Base-by-base conservation (phyloP, 2,888 invertebrate species). In the Torymus auratus region DNA sequence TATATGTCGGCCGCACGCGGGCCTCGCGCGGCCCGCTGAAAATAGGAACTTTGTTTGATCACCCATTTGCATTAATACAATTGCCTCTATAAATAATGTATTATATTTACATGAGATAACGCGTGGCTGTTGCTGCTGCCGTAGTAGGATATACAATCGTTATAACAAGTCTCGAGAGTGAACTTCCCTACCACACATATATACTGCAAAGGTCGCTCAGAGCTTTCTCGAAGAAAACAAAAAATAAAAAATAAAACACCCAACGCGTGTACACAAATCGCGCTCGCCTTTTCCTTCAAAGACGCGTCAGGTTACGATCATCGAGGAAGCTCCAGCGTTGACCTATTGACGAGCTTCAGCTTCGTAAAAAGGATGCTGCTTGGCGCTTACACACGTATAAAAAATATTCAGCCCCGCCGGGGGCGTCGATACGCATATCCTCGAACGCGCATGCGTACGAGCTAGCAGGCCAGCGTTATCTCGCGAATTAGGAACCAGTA, bases 1-100 rank as follows among this genome's bases (percentile, higher is more conserved):
- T 41, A 41, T 41, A 41, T 41, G 41, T 41, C 41, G 41, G 41
- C 41, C 7, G 41, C 41, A 7, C 41, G 41, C 41, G 41, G 78
- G 78, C 81, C 71, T 78, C 56, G 55, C 82, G 85, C 58, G 77
- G 60, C 64, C 77, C 72, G 84, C 86, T 89, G 85, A 88, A 89
- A 89, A 90, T 91, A 91, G 91, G 90, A 91, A 91, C 90, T 90
- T 89, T 89, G 84, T 89, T 82, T 85, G 85, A 90, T 91, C 90
- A 90, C 88, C 85, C 86, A 83, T 86, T 85, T 83, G 83, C 79
- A 81, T 80, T 74, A 83, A 81, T 83, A 75, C 74, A 74, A 76
- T 81, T 77, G 71, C 58, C 72, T 74, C 68, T 83, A 80, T 75
- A 77, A 80, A 56, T 78, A 75, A 84, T 62, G 23, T 15, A 5